A percentile compares a stretch with the other conserved stretches of the same genome.
phyloP scores from a whole-genome alignment of 2,888 invertebrate species.

The Hipparchia sbordonii region DNA sequence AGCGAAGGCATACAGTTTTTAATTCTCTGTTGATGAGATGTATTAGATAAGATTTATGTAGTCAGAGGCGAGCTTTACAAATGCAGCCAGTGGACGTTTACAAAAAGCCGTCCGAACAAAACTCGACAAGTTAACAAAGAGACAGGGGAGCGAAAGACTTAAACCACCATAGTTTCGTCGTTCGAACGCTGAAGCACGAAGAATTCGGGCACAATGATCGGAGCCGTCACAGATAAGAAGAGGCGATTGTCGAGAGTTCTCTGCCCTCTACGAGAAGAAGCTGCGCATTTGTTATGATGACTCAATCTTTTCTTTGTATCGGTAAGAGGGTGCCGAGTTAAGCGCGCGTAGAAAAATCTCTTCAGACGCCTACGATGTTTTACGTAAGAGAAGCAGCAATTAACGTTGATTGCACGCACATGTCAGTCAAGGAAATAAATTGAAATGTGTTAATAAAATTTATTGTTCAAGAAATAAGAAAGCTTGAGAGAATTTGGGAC shows the following conservation, averaged over 20 bases:
- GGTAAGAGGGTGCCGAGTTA: slow-evolving; percentile 57
- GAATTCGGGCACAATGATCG: slow-evolving; percentile 75
- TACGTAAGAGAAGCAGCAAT: slow-evolving; percentile 77
- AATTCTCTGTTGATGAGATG: slow-evolving; percentile 64
- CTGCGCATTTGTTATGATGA: slow-evolving; percentile 81
- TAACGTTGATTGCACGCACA: slow-evolving; percentile 70
- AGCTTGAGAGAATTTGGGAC: slow-evolving; percentile 66
- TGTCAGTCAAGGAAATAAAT: slow-evolving; percentile 64
- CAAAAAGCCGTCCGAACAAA: slow-evolving; percentile 72
- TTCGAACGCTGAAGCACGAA: slow-evolving; percentile 68
- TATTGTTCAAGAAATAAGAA: slow-evolving; percentile 68
- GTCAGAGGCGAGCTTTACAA: slow-evolving; percentile 69
- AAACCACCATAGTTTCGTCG: slow-evolving; percentile 69
- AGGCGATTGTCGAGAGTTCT: slow-evolving; percentile 72
- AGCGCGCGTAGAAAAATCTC: slow-evolving; percentile 54
- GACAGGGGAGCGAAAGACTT: slow-evolving; percentile 70
- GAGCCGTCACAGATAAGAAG: slow-evolving; percentile 77
- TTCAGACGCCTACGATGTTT: slow-evolving; percentile 58
- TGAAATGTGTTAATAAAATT: slow-evolving; percentile 78
- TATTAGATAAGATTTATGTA: slow-evolving; percentile 75
- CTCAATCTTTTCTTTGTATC: slow-evolving; percentile 79
- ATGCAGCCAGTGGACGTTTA: slow-evolving; percentile 65
- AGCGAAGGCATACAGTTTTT: slow-evolving; percentile 56
- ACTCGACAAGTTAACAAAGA: slow-evolving; percentile 78
- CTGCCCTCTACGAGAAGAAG: slow-evolving; percentile 63